These are phyloP conservation scores for Agrotis puta DNA, from an alignment of 2,888 invertebrate genomes.

Conservation along the genomic window DNA sequence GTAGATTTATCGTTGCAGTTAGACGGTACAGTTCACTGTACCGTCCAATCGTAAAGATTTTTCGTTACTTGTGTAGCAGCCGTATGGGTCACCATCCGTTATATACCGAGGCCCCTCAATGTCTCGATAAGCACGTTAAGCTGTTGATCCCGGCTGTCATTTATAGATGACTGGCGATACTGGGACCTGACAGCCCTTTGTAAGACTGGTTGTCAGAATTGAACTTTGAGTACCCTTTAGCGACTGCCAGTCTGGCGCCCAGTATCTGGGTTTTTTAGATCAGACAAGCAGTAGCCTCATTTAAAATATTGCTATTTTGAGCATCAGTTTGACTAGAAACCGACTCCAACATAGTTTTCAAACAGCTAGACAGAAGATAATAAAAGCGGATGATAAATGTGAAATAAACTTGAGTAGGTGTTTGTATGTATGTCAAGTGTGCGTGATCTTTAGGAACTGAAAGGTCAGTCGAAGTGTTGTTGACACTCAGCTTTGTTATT, in stretches of 20 bases:
- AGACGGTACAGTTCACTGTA: too few species aligned
- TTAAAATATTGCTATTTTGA: background rate
- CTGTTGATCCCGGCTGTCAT: background rate
- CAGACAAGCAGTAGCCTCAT: background rate
- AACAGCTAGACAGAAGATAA: constrained; percentile 33
- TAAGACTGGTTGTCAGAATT: too few species aligned
- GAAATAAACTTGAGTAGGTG: background rate
- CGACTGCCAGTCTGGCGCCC: too few species aligned
- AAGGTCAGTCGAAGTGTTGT: constrained; percentile 25
- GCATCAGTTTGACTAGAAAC: background rate
- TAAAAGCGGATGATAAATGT: constrained; percentile 59
- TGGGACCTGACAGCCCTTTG: too few species aligned
- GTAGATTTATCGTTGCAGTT: too few species aligned
- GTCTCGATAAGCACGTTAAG: background rate
- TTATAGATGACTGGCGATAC: background rate
- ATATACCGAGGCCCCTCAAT: background rate
- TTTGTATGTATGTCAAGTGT: background rate
- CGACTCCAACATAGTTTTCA: background rate
- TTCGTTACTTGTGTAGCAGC: too few species aligned
- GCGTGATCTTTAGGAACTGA: constrained; percentile 20
- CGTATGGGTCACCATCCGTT: background rate
- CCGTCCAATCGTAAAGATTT: too few species aligned
- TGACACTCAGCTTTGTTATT: constrained; percentile 5
- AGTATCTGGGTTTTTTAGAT: background rate
- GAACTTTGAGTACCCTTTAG: too few species aligned